A percentile compares a stretch with the other conserved stretches of the same genome.
These are phyloP conservation scores for Hippocampus kuda DNA, from an alignment of 2,797 vertebrate genomes.

Conservation along the genomic window DNA sequence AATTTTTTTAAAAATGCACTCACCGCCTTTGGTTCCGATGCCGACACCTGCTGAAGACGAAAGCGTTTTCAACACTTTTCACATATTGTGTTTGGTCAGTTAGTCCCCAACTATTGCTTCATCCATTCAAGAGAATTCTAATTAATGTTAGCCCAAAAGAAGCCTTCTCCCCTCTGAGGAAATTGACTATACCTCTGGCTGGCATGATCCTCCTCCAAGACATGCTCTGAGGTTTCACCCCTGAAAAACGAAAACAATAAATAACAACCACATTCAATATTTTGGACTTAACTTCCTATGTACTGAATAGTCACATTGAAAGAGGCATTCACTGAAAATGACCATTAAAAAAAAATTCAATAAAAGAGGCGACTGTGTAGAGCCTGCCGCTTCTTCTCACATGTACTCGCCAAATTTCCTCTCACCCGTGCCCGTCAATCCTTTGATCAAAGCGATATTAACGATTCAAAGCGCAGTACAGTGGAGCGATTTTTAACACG, in stretches of 20 bases:
- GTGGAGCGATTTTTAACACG: conserved; percentile 41
- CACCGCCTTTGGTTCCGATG: conserved; percentile 50
- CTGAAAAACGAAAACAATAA: conserved; percentile 30
- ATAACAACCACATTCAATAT: neutral
- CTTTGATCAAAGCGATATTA: conserved; percentile 47
- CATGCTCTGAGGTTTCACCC: conserved; percentile 56
- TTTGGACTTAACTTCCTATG: neutral
- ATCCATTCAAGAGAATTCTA: too few species aligned
- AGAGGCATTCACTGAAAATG: neutral
- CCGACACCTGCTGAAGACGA: conserved; percentile 34
- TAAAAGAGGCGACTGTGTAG: conserved; percentile 16
- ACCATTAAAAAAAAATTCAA: conserved; percentile 39
- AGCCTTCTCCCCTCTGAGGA: neutral
- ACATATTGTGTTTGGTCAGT: neutral
- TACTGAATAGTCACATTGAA: neutral
- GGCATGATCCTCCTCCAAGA: conserved; percentile 52
- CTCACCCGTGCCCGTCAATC: conserved; percentile 35
- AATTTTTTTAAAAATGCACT: conserved; percentile 13
- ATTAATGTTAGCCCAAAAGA: too few species aligned
- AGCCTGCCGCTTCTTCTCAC: conserved; percentile 39
- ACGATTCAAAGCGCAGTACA: conserved; percentile 21
- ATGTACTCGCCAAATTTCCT: conserved; percentile 44
- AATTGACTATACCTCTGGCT: conserved; percentile 44
- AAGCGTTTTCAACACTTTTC: neutral
- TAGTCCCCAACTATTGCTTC: neutral